Percentiles rank a stretch among this genome's conserved stretches.
Conservation (phyloP, 2,888 invertebrate species). For the Polydesmus complanatus region DNA sequence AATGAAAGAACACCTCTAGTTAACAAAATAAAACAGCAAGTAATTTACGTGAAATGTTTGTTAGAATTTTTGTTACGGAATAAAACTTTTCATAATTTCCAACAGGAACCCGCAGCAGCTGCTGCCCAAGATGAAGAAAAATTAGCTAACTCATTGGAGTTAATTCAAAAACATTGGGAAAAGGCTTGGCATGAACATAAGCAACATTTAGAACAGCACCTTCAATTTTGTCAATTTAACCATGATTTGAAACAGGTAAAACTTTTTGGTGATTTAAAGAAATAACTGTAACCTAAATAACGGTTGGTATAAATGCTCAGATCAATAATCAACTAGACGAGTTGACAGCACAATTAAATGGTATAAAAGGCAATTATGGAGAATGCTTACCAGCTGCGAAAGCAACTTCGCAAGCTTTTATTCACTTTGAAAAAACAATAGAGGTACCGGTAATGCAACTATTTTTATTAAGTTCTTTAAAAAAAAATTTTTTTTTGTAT, state of each 20-base stretch:
- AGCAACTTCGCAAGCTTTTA: slow-evolving; percentile 54
- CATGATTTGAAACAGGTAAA: slow-evolving; percentile 43
- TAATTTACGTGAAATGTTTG: slow-evolving; percentile 21
- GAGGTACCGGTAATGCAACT: slow-evolving; percentile 41
- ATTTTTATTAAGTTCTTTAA: not conserved
- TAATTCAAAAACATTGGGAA: slow-evolving; percentile 49
- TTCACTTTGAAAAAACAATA: slow-evolving; percentile 61
- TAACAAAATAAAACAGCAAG: slow-evolving; percentile 50
- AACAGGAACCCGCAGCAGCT: slow-evolving; percentile 47
- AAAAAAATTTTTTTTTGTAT: slow-evolving; percentile 5
- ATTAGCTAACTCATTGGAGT: slow-evolving; percentile 47
- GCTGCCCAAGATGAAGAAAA: slow-evolving; percentile 54
- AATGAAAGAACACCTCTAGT: slow-evolving; percentile 54
- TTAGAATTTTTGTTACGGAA: slow-evolving; percentile 11
- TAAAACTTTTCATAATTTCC: slow-evolving; percentile 1
- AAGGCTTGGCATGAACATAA: slow-evolving; percentile 45
- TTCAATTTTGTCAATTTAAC: slow-evolving; percentile 50
- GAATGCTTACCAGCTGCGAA: slow-evolving; percentile 56
- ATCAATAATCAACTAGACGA: slow-evolving; percentile 57
- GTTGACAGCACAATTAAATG: slow-evolving; percentile 46
- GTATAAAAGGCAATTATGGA: slow-evolving; percentile 52
- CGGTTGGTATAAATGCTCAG: slow-evolving; percentile 30
- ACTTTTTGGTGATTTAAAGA: no score
- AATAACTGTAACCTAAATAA: no score
- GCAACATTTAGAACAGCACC: slow-evolving; percentile 46